These are phyloP conservation scores for Saguinus midas DNA, from an alignment of 2,113 vertebrate genomes.

Conservation along the genomic window DNA sequence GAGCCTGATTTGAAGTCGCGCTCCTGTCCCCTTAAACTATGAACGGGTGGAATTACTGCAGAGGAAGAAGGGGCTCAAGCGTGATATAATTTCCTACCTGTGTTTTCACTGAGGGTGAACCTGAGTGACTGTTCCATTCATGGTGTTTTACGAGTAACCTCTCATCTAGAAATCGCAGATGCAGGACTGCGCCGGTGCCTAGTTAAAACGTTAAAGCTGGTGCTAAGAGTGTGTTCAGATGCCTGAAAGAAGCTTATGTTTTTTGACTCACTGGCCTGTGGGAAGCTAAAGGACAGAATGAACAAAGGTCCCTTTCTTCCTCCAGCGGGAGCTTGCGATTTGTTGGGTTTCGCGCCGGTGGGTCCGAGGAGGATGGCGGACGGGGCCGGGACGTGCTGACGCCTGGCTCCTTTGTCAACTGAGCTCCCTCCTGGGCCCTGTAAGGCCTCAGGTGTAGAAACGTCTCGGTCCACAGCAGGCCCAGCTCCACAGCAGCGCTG, in stretches of 20 bases:
- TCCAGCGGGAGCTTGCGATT: rapidly evolving
- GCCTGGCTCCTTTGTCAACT: background rate
- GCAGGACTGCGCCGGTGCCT: rapidly evolving
- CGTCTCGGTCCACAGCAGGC: background rate
- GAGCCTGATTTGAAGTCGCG: background rate
- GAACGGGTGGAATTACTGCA: background rate
- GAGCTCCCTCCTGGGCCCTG: rapidly evolving
- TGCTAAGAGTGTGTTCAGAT: background rate
- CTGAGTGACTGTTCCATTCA: rapidly evolving
- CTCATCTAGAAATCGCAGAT: too few relatives aligned
- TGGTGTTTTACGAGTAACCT: rapidly evolving
- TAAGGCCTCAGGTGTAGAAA: background rate
- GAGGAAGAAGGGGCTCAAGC: background rate
- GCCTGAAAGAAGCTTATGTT: background rate
- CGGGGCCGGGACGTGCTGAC: background rate
- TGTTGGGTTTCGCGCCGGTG: rapidly evolving
- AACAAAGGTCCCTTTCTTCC: background rate
- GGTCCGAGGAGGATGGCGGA: background rate
- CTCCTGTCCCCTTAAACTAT: background rate
- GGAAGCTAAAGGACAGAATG: background rate
- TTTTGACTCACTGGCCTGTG: background rate
- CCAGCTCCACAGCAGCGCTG: rapidly evolving
- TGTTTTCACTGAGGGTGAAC: background rate
- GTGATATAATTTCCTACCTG: rapidly evolving
- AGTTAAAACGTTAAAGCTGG: rapidly evolving